Evolutionary conservation across 2,888 invertebrate genomes (phyloP).

Genomic region (Anthrax anthrax): DNA sequence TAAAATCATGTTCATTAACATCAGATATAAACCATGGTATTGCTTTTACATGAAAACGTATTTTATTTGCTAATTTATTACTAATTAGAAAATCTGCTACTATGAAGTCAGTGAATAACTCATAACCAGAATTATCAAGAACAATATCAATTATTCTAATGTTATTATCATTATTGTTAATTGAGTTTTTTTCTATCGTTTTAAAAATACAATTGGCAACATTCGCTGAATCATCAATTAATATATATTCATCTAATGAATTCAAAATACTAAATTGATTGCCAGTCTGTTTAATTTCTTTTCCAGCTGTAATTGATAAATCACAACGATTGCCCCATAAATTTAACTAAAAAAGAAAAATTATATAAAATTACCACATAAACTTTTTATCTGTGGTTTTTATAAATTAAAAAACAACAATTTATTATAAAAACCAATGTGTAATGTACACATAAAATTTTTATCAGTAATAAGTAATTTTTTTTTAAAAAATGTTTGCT

Average conservation of each 20-base stretch:
- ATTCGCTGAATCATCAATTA: slow-evolving; percentile 44
- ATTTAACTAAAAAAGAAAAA: slow-evolving; percentile 40
- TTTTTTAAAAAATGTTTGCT: not conserved
- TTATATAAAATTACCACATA: no score
- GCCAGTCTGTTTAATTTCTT: slow-evolving; percentile 39
- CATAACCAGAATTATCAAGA: slow-evolving; percentile 89
- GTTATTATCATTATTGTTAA: slow-evolving; percentile 11
- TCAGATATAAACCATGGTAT: slow-evolving; percentile 97
- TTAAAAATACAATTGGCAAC: slow-evolving; percentile 38
- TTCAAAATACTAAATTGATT: slow-evolving; percentile 43
- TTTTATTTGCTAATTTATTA: slow-evolving; percentile 43
- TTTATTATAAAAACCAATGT: not conserved
- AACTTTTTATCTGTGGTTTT: no score
- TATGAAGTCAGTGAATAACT: slow-evolving; percentile 78
- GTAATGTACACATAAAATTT: not conserved
- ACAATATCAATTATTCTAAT: slow-evolving; percentile 49
- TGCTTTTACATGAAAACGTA: slow-evolving; percentile 72
- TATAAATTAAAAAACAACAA: not conserved
- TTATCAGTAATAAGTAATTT: no score
- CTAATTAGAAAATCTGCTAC: slow-evolving; percentile 65
- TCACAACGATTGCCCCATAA: slow-evolving; percentile 96
- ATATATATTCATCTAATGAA: slow-evolving; percentile 41
- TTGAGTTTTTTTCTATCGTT: not conserved
- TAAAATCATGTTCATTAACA: slow-evolving; percentile 58
- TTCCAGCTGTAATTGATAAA: slow-evolving; percentile 68